Conservation (phyloP, 2,888 invertebrate genomes). For the Eumerus sabulonum region DNA sequence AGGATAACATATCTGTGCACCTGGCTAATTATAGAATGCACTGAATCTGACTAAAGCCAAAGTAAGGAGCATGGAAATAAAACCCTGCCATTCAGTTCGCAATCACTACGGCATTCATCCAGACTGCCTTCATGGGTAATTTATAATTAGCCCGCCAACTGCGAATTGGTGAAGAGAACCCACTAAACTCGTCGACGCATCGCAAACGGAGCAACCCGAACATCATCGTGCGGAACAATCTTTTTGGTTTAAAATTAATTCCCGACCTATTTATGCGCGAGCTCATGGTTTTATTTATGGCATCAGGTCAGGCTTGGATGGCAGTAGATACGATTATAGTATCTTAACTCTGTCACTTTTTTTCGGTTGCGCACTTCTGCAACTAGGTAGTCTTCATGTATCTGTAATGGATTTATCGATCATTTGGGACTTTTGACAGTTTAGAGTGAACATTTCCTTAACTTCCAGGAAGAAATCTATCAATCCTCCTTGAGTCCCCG, state of each 20-base stretch:
- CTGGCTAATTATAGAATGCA: conserved; percentile 50
- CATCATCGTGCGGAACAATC: conserved; percentile 53
- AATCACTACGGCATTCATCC: not conserved
- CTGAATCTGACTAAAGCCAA: conserved; percentile 42
- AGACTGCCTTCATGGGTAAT: conserved; percentile 56
- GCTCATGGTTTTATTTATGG: conserved; percentile 45
- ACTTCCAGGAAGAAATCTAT: no score
- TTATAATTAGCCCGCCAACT: conserved; percentile 62
- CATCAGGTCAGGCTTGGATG: conserved; percentile 45
- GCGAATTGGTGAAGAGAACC: conserved; percentile 35
- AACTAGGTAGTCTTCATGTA: no score
- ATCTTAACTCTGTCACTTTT: conserved; percentile 15
- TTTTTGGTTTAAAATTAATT: conserved; percentile 45
- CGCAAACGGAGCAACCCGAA: conserved; percentile 38
- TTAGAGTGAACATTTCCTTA: not conserved
- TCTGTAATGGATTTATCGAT: conserved; percentile 30
- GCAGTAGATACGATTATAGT: conserved; percentile 5
- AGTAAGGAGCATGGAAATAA: conserved; percentile 23
- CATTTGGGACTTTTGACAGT: conserved; percentile 9
- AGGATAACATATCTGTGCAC: not conserved
- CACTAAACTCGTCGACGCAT: not conserved
- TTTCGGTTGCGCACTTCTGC: no score
- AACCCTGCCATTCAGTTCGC: not conserved
- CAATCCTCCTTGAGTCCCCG: conserved; percentile 2
- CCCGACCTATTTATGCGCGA: conserved; percentile 52